phyloP scores from a whole-genome alignment of 2,888 invertebrate species.

The Plebejus anna region DNA sequence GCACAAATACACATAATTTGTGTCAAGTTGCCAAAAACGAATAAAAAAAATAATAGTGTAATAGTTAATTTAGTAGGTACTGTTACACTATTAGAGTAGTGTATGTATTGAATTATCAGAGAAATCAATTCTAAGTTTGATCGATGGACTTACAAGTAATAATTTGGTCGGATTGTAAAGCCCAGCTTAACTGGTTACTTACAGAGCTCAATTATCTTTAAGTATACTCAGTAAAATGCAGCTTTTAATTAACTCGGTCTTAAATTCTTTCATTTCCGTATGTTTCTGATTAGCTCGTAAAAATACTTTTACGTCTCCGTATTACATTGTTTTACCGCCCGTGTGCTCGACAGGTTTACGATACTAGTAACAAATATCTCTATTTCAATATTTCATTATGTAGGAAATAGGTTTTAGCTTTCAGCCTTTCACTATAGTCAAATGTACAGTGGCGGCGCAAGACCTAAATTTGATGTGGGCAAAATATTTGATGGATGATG shows the following conservation, averaged over 20 bases:
- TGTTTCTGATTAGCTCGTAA: slow-evolving; percentile 43
- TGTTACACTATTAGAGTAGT: too few relatives aligned
- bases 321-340: slow-evolving; percentile 54
- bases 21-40: too few relatives aligned
- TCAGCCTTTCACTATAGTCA: neutral
- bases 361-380: slow-evolving; percentile 45
- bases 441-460: neutral
- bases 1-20: too few relatives aligned
- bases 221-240: neutral
- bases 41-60: too few relatives aligned
- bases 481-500: too few relatives aligned
- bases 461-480: too few relatives aligned
- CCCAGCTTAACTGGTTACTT: too few relatives aligned
- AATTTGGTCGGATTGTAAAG: too few relatives aligned
- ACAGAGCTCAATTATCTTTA: neutral
- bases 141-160: too few relatives aligned
- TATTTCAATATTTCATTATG: slow-evolving; percentile 35
- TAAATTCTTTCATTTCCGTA: slow-evolving; percentile 33
- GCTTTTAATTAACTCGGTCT: neutral
- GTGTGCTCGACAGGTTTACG: slow-evolving; percentile 54
- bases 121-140: too few relatives aligned
- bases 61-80: too few relatives aligned
- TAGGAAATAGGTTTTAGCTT: neutral
- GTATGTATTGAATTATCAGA: too few relatives aligned
- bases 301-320: slow-evolving; percentile 43